phyloP scores from a whole-genome alignment of 2,113 vertebrate genomes.

The Erpornis zantholeuca region DNA sequence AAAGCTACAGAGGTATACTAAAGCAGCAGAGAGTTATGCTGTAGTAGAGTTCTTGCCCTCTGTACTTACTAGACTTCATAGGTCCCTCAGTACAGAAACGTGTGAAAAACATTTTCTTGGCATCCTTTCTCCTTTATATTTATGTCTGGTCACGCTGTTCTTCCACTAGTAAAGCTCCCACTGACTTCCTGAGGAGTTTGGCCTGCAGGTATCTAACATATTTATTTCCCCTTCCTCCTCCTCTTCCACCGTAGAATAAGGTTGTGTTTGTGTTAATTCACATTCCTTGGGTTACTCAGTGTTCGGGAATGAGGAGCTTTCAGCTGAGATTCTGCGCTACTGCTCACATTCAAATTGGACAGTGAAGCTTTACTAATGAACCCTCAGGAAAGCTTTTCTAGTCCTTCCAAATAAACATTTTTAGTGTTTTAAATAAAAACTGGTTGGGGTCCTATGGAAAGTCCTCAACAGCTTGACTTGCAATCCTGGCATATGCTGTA shows the following conservation, averaged over 20 bases:
- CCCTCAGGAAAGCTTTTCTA: background rate
- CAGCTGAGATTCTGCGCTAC: background rate
- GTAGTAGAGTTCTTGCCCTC: background rate
- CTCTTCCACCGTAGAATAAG: background rate
- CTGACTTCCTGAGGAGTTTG: background rate
- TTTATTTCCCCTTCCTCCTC: background rate
- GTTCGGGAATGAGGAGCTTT: background rate
- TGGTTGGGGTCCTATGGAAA: background rate
- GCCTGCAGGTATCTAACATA: background rate
- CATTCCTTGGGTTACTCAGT: background rate
- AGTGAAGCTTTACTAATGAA: background rate
- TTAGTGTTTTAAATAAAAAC: background rate
- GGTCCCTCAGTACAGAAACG: background rate
- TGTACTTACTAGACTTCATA: background rate
- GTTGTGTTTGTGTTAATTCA: background rate
- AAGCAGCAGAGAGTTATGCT: background rate
- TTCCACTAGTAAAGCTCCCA: background rate
- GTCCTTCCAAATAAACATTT: conserved; percentile 2
- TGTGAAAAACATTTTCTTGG: background rate
- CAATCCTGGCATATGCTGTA: background rate
- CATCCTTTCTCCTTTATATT: background rate
- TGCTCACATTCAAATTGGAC: background rate
- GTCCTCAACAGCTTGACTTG: background rate
- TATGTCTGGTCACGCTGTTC: background rate
- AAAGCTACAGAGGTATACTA: background rate